Percentiles rank a stretch among this genome's conserved stretches.
These are phyloP conservation scores for Xestia rhomboidea DNA, from an alignment of 2,888 invertebrate genomes.

Conservation along the genomic window DNA sequence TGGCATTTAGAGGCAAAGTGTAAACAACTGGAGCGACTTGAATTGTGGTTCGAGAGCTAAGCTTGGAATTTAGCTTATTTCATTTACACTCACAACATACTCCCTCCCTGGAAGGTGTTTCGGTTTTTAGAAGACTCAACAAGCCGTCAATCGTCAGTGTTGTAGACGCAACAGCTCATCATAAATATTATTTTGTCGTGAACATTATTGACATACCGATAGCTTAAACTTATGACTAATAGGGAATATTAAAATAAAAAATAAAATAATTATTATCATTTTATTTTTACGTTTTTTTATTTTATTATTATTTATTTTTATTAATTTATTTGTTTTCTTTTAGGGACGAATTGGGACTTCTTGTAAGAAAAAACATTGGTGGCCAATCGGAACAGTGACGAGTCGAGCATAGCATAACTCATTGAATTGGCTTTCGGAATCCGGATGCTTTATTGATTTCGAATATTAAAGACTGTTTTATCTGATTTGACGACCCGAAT, in stretches of 20 bases:
- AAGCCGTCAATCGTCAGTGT: not conserved
- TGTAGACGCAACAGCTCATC: not conserved
- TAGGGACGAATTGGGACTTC: too few relatives aligned
- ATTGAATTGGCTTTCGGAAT: not conserved
- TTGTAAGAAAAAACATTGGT: too few relatives aligned
- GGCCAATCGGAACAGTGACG: too few relatives aligned
- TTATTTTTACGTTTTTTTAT: too few relatives aligned
- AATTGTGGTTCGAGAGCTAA: not conserved
- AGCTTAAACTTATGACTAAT: not conserved
- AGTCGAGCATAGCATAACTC: too few relatives aligned
- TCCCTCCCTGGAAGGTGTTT: not conserved
- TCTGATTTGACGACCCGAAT: too few relatives aligned
- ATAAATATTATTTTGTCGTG: not conserved
- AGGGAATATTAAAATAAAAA: too few relatives aligned
- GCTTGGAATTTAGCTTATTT: constrained; percentile 2
- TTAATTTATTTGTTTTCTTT: too few relatives aligned
- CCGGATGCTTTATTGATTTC: not conserved
- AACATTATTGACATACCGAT: not conserved
- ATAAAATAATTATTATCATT: too few relatives aligned
- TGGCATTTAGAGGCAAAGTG: constrained; percentile 43
- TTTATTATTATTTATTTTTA: too few relatives aligned
- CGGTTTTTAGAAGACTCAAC: not conserved
- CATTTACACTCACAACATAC: not conserved
- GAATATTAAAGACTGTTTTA: not conserved
- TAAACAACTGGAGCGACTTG: constrained; percentile 12